phyloP scores from a whole-genome alignment of 1,140 invertebrate species.

The Aphelenchoides besseyi region DNA sequence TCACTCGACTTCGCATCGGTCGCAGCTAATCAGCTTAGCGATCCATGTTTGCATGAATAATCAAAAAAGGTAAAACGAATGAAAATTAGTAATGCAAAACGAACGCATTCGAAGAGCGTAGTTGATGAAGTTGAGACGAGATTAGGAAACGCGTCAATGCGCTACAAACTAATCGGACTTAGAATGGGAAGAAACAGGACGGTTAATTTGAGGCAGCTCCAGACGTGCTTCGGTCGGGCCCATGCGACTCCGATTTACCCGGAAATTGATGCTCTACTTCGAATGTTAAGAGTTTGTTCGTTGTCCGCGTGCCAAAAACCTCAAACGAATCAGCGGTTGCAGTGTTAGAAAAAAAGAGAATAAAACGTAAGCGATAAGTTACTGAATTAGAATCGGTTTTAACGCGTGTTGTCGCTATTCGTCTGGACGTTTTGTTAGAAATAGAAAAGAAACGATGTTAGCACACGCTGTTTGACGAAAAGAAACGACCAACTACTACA shows the following conservation, averaged over 20 bases:
- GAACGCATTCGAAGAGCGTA: background rate
- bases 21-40: too few relatives aligned
- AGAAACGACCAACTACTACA: too few relatives aligned
- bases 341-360: background rate
- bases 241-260: background rate
- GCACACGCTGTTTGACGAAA: background rate
- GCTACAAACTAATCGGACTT: conserved; percentile 1
- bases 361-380: background rate
- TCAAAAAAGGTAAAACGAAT: background rate
- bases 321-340: conserved; percentile 5
- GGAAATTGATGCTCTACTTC: conserved; percentile 1
- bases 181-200: background rate
- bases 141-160: background rate
- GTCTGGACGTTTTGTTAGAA: too few relatives aligned
- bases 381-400: background rate
- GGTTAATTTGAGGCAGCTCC: background rate
- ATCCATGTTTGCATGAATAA: background rate
- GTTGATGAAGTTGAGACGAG: background rate
- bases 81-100: conserved; percentile 1
- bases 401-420: conserved; percentile 1
- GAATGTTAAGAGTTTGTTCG: background rate
- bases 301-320: background rate
- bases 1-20: too few relatives aligned
- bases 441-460: too few relatives aligned
- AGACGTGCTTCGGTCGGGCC: too few relatives aligned